Conservation (phyloP, 2,113 vertebrate species). For the Entomyzon cyanotis region DNA sequence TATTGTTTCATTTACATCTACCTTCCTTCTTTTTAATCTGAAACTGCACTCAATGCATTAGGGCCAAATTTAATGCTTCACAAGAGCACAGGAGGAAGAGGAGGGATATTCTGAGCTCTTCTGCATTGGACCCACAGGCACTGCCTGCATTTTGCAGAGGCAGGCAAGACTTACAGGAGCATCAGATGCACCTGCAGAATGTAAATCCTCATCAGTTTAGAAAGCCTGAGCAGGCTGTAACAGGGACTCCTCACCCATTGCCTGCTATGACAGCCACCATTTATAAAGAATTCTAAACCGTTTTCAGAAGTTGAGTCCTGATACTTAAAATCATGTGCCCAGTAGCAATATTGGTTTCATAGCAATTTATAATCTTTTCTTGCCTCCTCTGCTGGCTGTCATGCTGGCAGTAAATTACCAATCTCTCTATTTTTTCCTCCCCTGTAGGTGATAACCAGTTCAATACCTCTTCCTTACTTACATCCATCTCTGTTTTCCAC, state of each 20-base stretch:
- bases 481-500: not conserved
- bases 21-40: not conserved
- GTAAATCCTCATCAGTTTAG: not conserved
- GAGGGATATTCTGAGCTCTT: not conserved
- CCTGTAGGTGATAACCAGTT: not conserved
- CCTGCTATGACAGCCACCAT: not conserved
- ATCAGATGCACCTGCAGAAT: not conserved
- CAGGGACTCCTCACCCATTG: not conserved
- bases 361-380: not conserved
- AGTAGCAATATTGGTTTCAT: not conserved
- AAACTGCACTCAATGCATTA: not conserved
- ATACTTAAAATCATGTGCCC: not conserved
- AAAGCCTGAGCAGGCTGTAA: not conserved
- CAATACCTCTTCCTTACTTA: not conserved
- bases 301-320: not conserved
- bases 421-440: not conserved
- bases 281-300: not conserved
- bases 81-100: not conserved
- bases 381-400: not conserved
- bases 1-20: not conserved
- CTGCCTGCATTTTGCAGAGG: not conserved
- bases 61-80: not conserved
- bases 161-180: not conserved
- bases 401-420: not conserved
- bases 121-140: rapidly evolving